Base-by-base conservation (phyloP, 2,797 vertebrate genomes). In the Clangula hyemalis region DNA sequence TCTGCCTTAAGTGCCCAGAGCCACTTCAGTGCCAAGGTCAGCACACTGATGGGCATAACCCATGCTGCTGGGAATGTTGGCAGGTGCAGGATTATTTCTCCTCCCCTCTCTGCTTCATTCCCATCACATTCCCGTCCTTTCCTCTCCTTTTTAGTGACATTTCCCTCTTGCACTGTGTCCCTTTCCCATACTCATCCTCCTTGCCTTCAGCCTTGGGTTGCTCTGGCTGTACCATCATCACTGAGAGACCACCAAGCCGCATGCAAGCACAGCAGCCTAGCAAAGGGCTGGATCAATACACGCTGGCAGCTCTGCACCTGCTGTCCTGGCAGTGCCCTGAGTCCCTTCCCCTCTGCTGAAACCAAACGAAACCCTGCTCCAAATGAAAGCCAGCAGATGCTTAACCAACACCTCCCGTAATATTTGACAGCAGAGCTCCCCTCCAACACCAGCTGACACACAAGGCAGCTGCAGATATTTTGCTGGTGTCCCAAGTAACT, bases 61-160 rank as follows among this genome's bases (percentile, higher is more conserved):
- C 2, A 0, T 39, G 22, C 4, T 51, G 5, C 13, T 70, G 39
- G 24, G 27, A 78, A 1, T n/a, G 36, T 2, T 3, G 1, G 54
- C 13, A 34, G 6, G 2, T 34, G 27, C 30, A 68, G 28, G 5
- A 53, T 41, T 66, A 18, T 3, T 65, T 14, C 15, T 82, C 28
- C 13, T 79, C 56, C 53, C 25, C 30, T 36, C 5, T 28, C 57
- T 17, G 15, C 13, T 53, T 13, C 56, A 61, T 57, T 91, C 18
- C 0, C 0, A 41, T 12, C 15, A 65, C 5, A 32, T 43, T 90
- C 28, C 32, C 22, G 13, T 15, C 34, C 22, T 13, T 73, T 68
- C 38, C 28, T 41, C n/a, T 79, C 36, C 7, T 69, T 76, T 76
- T 69, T 57, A 12, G 25, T 79, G 60, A n/a, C 10, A 36, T 47